Conservation (phyloP, 2,797 vertebrate species). For the Silurus aristotelis region DNA sequence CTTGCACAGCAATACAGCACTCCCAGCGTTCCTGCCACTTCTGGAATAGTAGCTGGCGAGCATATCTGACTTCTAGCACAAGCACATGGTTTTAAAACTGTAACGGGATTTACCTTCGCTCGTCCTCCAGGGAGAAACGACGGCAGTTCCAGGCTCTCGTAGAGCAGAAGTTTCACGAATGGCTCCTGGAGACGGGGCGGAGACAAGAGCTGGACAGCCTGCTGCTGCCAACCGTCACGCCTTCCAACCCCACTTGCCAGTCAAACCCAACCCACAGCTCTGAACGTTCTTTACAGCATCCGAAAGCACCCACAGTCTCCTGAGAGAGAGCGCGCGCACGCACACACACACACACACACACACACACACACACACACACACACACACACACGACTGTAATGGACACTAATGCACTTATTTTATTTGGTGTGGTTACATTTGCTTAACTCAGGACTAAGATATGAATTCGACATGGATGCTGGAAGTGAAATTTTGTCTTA, state of each 20-base stretch:
- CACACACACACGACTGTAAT: background rate
- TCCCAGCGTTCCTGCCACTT: too few species aligned
- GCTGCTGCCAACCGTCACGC: slow-evolving; percentile 65
- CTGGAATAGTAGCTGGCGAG: too few species aligned
- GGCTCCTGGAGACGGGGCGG: slow-evolving; percentile 86
- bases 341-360: too few species aligned
- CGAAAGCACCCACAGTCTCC: slow-evolving; percentile 55
- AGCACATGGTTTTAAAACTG: background rate
- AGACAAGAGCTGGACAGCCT: slow-evolving; percentile 90
- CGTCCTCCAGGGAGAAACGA: slow-evolving; percentile 81
- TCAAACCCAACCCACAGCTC: slow-evolving; percentile 44
- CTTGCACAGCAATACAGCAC: too few species aligned
- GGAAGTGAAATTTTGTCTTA: background rate
- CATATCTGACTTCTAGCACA: background rate
- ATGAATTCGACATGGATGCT: background rate
- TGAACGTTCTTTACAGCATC: slow-evolving; percentile 7
- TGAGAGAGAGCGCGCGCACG: slow-evolving; percentile 25
- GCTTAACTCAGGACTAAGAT: slow-evolving; percentile 6
- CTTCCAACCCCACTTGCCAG: slow-evolving; percentile 61
- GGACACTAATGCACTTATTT: slow-evolving; percentile 13
- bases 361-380: too few species aligned
- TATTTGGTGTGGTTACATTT: background rate
- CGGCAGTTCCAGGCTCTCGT: slow-evolving; percentile 85
- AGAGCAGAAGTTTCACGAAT: slow-evolving; percentile 90
- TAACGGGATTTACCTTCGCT: background rate